Evolutionary conservation across 1,140 invertebrate species (phyloP), one percentile per base, ranked within the genome.

Genomic region (Meloidogyne chitwoodi): DNA sequence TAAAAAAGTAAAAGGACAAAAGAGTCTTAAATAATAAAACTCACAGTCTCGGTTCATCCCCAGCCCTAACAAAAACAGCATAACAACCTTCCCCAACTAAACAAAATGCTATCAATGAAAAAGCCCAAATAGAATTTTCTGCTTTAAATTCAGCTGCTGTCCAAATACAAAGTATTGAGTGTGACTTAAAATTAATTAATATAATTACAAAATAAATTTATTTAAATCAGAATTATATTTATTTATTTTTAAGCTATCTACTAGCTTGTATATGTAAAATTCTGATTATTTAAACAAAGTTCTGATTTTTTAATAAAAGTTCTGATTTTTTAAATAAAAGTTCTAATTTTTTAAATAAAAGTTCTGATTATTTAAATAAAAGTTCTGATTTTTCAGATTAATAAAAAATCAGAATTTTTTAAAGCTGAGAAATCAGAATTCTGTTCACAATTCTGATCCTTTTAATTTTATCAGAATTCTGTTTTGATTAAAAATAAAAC

Each of bases 31-130:
- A 16, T 61, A 0, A 19, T 8, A 19, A 26, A 24, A 73, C 70
- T 19, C 29, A 73, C 70, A 12, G 84, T 86, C 6, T 86, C 26
- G 85, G 71, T 65, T 86, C 85, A 75, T 86, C 85, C 19, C 85
- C 85, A n/a, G 84, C 84, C 48, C 85, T 61, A 79, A 86, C 81
- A n/a, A 86, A 75, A 24, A 86, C 84, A 6, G 81, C 74, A 74
- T 86, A 83, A 64, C 64, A 68, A 19, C 85, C 85, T 74, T 86
- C 85, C n/a, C 86, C 79, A 1, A 87, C 81, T 61, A 86, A 81
- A 63, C 82, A 75, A n/a, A 87, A 72, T 38, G 80, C 80, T 31
- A 86, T 76, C n/a, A 86, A 76, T 14, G 85, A 83, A 67, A 86
- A 86, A n/a, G 80, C 74, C 85, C 85, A 86, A 31, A 87, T 75